A percentile compares a stretch with the other conserved stretches of the same genome.
Conservation (phyloP, 2,888 invertebrate species). For the Psylliodes chrysocephalus region DNA sequence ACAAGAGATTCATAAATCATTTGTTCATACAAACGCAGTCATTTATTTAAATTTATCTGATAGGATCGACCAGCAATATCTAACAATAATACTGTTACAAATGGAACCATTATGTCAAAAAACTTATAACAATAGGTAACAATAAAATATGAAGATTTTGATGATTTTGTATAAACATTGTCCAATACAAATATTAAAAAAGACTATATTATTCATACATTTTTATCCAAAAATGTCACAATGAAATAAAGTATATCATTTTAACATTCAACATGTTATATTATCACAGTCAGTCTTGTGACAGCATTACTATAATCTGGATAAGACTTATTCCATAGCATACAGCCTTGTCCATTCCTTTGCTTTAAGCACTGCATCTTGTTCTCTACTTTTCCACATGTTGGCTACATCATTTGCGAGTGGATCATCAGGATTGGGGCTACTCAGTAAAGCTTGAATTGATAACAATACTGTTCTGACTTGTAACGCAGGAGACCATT, state of each 20-base stretch:
- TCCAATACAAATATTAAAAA: slow-evolving; percentile 17
- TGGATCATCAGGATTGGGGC: slow-evolving; percentile 98
- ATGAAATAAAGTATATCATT: slow-evolving; percentile 36
- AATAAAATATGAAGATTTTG: neutral
- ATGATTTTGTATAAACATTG: slow-evolving; percentile 12
- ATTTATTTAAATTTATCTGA: neutral
- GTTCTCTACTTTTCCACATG: slow-evolving; percentile 98
- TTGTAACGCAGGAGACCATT: slow-evolving; percentile 99
- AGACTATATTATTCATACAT: slow-evolving; percentile 13
- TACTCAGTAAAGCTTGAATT: slow-evolving; percentile 95
- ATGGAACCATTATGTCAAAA: slow-evolving; percentile 1
- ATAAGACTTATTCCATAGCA: slow-evolving; percentile 66
- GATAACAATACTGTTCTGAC: slow-evolving; percentile 98
- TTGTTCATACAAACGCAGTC: slow-evolving; percentile 2
- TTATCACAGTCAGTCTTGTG: slow-evolving; percentile 52
- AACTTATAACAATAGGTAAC: neutral
- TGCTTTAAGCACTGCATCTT: slow-evolving; percentile 93
- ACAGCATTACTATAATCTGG: slow-evolving; percentile 34
- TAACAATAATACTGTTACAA: slow-evolving; percentile 10
- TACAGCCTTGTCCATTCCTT: slow-evolving; percentile 94
- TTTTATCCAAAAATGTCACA: slow-evolving; percentile 22
- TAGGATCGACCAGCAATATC: slow-evolving; percentile 4
- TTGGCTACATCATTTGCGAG: slow-evolving; percentile 98
- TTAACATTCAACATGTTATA: slow-evolving; percentile 42
- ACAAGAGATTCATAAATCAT: neutral